Evolutionary conservation across 2,113 vertebrate genomes (phyloP), one percentile per base, ranked within the genome.

Genomic region (Carettochelys insculpta): DNA sequence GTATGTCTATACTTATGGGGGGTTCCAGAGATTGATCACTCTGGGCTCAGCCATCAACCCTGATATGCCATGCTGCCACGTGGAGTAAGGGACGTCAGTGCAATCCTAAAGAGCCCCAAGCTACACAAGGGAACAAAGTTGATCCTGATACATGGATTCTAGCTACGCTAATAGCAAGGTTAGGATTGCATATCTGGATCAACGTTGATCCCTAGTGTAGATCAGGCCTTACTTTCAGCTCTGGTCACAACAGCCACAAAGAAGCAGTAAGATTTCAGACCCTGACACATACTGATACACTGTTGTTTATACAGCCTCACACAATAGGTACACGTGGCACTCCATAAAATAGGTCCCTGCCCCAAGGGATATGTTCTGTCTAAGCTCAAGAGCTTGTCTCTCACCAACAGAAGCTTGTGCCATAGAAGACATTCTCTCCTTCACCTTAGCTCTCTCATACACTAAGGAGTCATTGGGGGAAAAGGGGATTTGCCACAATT

Each of bases 221-320:
- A n/a, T n/a, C n/a, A n/a, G n/a, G n/a, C 48, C 48, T 50, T 50
- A 50, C 11, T 50, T 50, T 50, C 48, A 50, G 11, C 48, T 50
- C 48, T 50, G 48, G 48, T 50, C 56, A 34, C 5, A 85, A 86
- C 31, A 91, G 17, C 34, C 84, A 82, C 24, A 76, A 87, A 82
- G 82, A 8, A 38, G 43, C 50, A 58, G 80, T 9, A 80, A 83
- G 83, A 56, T n/a, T 31, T 51, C 82, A 85, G 56, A 78, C 52
- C 17, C 71, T 76, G 9, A 4, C 16, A 48, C 48, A 34, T 3
- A 71, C 16, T 8, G n/a, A 24, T 13, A 43, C 41, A 75, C 31
- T 77, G 47, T n/a, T 73, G 5, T 45, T 9, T 38, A 85, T 2
- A 1, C 20, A 53, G 29, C 17, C 75, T 77, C 29, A 83, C 3